Conservation (phyloP, 2,113 vertebrate species). For the Strix uralensis region DNA sequence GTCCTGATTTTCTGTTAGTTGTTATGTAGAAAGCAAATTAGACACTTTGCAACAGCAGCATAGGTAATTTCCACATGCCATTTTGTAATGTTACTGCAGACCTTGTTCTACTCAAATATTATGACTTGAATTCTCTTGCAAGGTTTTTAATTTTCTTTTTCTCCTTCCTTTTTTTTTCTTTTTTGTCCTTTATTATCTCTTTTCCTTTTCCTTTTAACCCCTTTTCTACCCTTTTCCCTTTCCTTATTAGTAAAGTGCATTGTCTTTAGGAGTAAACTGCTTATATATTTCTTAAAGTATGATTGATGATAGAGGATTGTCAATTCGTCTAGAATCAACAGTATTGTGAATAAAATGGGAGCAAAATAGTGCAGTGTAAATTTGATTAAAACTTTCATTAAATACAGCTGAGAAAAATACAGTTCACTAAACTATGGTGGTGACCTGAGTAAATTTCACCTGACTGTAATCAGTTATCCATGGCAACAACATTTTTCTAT, state of each 20-base stretch:
- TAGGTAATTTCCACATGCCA: neutral
- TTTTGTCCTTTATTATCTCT: neutral
- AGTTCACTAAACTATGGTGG: neutral
- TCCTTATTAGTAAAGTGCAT: neutral
- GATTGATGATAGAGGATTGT: neutral
- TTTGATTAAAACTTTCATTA: constrained; percentile 6
- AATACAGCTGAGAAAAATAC: neutral
- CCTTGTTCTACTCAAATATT: neutral
- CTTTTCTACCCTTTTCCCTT: neutral
- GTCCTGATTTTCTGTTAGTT: neutral
- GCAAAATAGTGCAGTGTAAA: neutral
- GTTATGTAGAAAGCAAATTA: neutral
- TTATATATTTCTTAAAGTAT: neutral
- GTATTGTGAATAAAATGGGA: neutral
- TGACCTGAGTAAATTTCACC: neutral
- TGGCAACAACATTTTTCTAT: neutral
- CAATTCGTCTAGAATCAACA: neutral
- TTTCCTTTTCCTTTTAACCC: neutral
- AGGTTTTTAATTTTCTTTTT: neutral
- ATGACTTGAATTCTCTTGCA: neutral
- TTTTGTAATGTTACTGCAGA: neutral
- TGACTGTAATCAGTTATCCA: neutral
- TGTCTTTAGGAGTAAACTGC: neutral
- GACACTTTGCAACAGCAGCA: neutral
- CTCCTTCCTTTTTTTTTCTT: neutral